A percentile compares a stretch with the other conserved stretches of the same genome.
phyloP scores from a whole-genome alignment of 2,888 invertebrate genomes.

The Deroplatys truncata region DNA sequence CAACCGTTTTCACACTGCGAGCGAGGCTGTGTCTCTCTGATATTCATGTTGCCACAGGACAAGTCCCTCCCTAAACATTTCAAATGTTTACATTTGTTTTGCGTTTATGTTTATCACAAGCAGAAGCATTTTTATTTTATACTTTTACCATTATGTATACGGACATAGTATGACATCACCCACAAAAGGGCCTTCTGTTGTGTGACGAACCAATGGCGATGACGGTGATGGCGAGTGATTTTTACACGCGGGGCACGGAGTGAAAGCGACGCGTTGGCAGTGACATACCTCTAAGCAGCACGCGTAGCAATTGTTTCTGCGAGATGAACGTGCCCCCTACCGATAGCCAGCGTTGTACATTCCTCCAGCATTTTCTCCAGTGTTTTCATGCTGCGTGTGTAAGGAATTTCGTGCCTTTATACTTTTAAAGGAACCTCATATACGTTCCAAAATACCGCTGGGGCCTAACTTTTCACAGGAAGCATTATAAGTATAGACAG shows the following conservation, averaged over 20 bases:
- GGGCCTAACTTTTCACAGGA: no score
- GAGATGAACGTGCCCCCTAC: not conserved
- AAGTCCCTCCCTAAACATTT: no score
- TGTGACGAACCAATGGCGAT: not conserved
- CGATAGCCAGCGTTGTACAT: not conserved
- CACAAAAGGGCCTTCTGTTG: not conserved
- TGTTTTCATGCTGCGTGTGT: not conserved
- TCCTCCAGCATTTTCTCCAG: not conserved
- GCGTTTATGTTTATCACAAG: no score
- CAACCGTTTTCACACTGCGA: no score
- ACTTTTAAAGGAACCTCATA: no score
- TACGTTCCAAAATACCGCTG: no score
- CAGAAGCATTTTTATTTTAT: no score
- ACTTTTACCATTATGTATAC: no score
- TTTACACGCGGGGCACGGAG: not conserved
- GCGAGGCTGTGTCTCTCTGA: no score
- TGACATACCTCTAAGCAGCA: not conserved
- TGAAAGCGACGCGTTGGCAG: not conserved
- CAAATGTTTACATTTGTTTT: no score
- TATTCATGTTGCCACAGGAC: no score
- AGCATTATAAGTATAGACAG: no score
- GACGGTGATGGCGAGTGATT: not conserved
- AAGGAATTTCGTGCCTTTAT: not conserved
- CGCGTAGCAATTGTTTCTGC: not conserved
- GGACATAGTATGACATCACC: not conserved